A percentile compares a stretch with the other conserved stretches of the same genome.
Evolutionary conservation across 2,113 vertebrate genomes (phyloP).

Genomic region (Puntigrus tetrazona): DNA sequence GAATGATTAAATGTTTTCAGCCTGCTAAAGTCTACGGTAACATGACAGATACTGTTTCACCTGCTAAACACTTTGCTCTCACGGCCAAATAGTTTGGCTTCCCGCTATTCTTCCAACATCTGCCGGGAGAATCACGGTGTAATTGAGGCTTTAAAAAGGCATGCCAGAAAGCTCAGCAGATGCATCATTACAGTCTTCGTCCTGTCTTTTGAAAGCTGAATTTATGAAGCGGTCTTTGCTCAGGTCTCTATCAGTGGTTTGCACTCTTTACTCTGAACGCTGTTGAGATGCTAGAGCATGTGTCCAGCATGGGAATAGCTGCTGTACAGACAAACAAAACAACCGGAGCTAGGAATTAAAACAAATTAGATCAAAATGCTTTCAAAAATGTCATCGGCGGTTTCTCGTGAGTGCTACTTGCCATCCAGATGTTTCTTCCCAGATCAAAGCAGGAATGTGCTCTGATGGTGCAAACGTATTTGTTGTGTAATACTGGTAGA

Average conservation of each 20-base stretch:
- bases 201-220: slow-evolving; percentile 45
- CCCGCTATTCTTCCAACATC: slow-evolving; percentile 39
- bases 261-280: slow-evolving; percentile 29
- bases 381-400: slow-evolving; percentile 16
- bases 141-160: slow-evolving; percentile 48
- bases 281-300: slow-evolving; percentile 45
- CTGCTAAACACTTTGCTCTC: slow-evolving; percentile 42
- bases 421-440: slow-evolving; percentile 30
- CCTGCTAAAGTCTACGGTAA: slow-evolving; percentile 37
- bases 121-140: slow-evolving; percentile 43
- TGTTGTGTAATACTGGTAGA: slow-evolving; percentile 31
- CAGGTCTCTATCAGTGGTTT: slow-evolving; percentile 39
- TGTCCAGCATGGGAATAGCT: slow-evolving; percentile 41
- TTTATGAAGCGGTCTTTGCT: slow-evolving; percentile 45
- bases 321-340: slow-evolving; percentile 49
- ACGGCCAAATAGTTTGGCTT: slow-evolving; percentile 25
- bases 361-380: slow-evolving; percentile 43
- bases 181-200: slow-evolving; percentile 35
- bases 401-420: slow-evolving; percentile 23
- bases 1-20: slow-evolving; percentile 3
- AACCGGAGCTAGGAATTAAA: slow-evolving; percentile 31
- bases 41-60: slow-evolving; percentile 51
- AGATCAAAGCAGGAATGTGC: slow-evolving; percentile 40
- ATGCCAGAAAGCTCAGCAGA: slow-evolving; percentile 34
- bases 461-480: slow-evolving; percentile 29